phyloP scores from a whole-genome alignment of 1,140 invertebrate genomes.

The Adelges cooleyi region DNA sequence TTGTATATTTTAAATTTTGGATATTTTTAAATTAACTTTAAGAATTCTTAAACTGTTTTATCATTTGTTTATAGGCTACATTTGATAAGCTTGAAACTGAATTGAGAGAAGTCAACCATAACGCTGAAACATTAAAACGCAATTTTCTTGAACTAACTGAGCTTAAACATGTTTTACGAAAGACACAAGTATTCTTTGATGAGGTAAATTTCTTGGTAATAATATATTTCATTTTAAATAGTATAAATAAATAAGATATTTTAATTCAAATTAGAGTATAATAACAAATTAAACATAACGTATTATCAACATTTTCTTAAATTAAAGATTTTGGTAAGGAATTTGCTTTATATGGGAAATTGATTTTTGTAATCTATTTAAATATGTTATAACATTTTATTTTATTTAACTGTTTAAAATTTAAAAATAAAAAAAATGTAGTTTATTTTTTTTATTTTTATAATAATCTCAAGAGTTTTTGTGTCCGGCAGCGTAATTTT shows the following conservation, averaged over 20 bases:
- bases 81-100: constrained; percentile 94
- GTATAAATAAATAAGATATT: neutral
- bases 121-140: constrained; percentile 89
- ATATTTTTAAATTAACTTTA: too few species aligned
- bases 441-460: neutral
- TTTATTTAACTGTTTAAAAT: too few species aligned
- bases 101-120: constrained; percentile 91
- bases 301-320: constrained; percentile 1
- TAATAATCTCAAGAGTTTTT: constrained; percentile 17
- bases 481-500: constrained; percentile 19
- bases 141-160: constrained; percentile 95
- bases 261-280: too few species aligned
- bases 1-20: too few species aligned
- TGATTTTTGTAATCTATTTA: neutral
- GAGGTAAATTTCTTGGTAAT: constrained; percentile 62
- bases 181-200: constrained; percentile 95
- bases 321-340: neutral
- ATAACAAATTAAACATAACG: neutral
- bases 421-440: too few species aligned
- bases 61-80: constrained; percentile 73
- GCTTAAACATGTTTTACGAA: constrained; percentile 86
- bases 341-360: neutral
- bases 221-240: neutral
- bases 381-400: too few species aligned
- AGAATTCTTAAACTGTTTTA: too few species aligned